These are phyloP conservation scores for Drosophila ogumai DNA, from an alignment of 1,140 invertebrate species.

Conservation along the genomic window DNA sequence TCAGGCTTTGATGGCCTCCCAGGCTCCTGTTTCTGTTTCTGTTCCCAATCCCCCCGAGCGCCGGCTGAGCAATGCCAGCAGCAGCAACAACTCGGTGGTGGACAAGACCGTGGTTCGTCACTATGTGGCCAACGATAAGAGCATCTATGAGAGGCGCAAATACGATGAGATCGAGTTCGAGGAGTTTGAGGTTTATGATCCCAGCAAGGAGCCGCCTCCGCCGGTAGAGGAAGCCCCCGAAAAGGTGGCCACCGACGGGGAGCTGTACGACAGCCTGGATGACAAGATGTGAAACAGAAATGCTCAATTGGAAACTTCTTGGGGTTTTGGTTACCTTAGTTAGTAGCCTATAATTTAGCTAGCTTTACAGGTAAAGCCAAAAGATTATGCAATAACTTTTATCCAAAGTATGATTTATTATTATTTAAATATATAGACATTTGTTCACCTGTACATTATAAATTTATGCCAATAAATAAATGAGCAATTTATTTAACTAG, in stretches of 20 bases:
- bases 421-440: constrained; percentile 29
- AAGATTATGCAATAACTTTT: constrained; percentile 43
- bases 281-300: constrained; percentile 68
- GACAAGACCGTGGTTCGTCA: constrained; percentile 79
- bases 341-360: constrained; percentile 49
- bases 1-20: constrained; percentile 10
- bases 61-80: constrained; percentile 67
- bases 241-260: constrained; percentile 52
- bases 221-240: constrained; percentile 15
- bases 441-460: constrained; percentile 43
- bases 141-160: constrained; percentile 86
- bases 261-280: constrained; percentile 79
- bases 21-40: background rate
- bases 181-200: constrained; percentile 89
- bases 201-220: constrained; percentile 61
- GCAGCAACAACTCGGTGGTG: constrained; percentile 60
- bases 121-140: constrained; percentile 85
- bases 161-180: constrained; percentile 93
- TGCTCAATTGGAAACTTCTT: constrained; percentile 50
- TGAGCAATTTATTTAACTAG: constrained; percentile 63
- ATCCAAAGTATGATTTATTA: constrained; percentile 64
- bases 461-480: constrained; percentile 60
- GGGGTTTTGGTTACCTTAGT: constrained; percentile 43
- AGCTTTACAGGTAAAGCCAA: constrained; percentile 74
- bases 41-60: constrained; percentile 42